Evolutionary conservation across 2,797 vertebrate species (phyloP).

Genomic region (Oreochromis mossambicus): DNA sequence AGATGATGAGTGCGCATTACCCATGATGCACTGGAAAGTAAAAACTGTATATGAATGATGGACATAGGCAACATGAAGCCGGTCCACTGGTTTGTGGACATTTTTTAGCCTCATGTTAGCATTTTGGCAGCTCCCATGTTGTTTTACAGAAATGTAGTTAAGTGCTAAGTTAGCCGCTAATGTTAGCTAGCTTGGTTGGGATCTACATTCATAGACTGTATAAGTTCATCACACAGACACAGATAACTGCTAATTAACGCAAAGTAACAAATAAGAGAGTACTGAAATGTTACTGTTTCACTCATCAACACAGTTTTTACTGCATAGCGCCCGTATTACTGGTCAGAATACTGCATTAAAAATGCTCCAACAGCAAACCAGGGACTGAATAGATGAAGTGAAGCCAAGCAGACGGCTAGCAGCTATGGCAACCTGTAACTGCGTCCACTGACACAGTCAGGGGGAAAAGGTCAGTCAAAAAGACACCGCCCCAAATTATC

Average conservation of each 20-base stretch:
- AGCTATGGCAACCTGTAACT: not conserved
- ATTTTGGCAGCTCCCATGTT: fast-evolving
- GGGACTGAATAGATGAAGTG: not conserved
- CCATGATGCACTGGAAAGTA: not conserved
- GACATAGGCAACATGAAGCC: not conserved
- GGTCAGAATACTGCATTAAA: not conserved
- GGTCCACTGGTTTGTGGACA: not conserved
- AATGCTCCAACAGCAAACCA: not conserved
- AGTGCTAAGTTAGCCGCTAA: not conserved
- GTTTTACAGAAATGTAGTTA: not conserved
- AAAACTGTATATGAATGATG: not conserved
- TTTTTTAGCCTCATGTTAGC: not conserved
- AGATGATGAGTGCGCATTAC: not conserved
- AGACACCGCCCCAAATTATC: not conserved
- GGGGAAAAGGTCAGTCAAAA: not conserved
- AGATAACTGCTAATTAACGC: not conserved
- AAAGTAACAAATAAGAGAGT: not conserved
- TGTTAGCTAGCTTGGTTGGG: not conserved
- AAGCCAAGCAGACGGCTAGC: not conserved
- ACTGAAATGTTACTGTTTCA: not conserved
- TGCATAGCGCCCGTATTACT: not conserved
- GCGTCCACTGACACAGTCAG: not conserved
- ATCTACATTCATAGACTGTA: not conserved
- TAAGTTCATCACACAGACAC: not conserved
- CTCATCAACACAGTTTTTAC: not conserved